These are phyloP conservation scores for Aphodius sticticus DNA, from an alignment of 2,888 invertebrate species.

Conservation along the genomic window DNA sequence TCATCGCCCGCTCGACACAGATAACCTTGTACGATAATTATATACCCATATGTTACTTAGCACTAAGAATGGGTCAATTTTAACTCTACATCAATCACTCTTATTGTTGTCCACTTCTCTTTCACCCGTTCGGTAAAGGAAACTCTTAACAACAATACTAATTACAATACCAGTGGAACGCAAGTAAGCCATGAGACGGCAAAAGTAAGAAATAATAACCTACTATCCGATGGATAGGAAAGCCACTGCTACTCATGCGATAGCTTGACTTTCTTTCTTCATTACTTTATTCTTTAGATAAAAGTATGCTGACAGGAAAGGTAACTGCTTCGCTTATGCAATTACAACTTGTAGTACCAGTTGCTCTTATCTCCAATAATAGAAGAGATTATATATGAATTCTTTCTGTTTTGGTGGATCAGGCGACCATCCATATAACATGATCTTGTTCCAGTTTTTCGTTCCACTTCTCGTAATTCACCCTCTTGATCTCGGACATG, in stretches of 20 bases:
- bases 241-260: not conserved
- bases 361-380: too few species aligned
- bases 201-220: slow-evolving; percentile 4
- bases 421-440: too few species aligned
- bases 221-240: not conserved
- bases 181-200: not conserved
- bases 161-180: not conserved
- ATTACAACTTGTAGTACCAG: not conserved
- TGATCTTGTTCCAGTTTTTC: too few species aligned
- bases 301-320: not conserved
- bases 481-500: too few species aligned
- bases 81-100: not conserved
- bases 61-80: not conserved
- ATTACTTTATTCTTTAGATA: not conserved
- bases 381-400: too few species aligned
- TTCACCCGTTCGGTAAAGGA: not conserved
- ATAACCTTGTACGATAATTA: slow-evolving; percentile 4
- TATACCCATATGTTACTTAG: slow-evolving; percentile 4
- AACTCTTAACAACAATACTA: not conserved
- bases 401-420: too few species aligned
- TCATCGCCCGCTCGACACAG: not conserved
- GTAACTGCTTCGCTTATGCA: not conserved
- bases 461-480: too few species aligned
- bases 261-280: not conserved
- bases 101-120: not conserved